phyloP scores from a whole-genome alignment of 2,888 invertebrate species.

The Gryllus longicercus region DNA sequence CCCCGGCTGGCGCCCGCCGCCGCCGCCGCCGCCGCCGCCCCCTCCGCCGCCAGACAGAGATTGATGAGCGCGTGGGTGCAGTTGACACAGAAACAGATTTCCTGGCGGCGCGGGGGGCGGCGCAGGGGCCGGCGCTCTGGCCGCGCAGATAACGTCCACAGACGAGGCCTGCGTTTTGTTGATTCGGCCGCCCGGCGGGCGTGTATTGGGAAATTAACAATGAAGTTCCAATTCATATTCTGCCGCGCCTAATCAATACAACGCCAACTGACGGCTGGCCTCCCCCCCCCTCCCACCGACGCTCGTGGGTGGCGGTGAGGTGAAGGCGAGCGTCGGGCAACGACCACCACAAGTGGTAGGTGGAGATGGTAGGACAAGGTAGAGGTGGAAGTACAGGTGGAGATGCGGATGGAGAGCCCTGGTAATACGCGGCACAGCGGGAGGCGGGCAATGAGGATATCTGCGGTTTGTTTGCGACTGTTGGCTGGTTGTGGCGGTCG shows the following conservation, averaged over 20 bases:
- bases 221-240: background rate
- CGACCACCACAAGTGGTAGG: too few species aligned
- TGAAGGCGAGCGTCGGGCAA: too few species aligned
- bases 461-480: too few species aligned
- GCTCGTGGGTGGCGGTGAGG: too few species aligned
- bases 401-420: too few species aligned
- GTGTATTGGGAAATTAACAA: background rate
- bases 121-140: background rate
- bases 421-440: too few species aligned
- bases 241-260: background rate
- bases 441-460: too few species aligned
- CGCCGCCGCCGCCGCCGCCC: background rate
- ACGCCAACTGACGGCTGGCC: too few species aligned
- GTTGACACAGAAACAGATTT: constrained; percentile 17
- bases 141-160: background rate
- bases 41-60: background rate
- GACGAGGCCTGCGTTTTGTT: background rate
- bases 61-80: background rate
- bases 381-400: too few species aligned
- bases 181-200: background rate
- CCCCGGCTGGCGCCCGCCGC: background rate
- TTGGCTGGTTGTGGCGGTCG: too few species aligned
- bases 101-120: background rate
- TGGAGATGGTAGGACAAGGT: too few species aligned
- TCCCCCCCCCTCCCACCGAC: too few species aligned